Base-by-base conservation (phyloP, 1,140 invertebrate genomes). In the Aradophagus sp. region DNA sequence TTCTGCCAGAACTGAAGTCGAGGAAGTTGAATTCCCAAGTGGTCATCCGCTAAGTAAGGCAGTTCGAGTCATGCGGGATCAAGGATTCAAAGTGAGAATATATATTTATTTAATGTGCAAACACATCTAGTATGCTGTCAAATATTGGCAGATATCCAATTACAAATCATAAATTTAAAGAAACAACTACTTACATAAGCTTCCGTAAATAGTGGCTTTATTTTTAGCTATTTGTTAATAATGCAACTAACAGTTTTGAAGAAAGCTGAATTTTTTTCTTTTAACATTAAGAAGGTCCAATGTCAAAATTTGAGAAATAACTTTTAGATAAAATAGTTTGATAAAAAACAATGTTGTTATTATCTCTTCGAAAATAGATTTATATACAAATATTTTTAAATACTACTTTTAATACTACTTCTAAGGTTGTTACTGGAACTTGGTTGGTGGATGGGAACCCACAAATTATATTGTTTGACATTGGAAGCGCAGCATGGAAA, bases 361-460 rank as follows among this genome's bases (percentile, higher is more conserved):
- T n/a, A n/a, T n/a, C n/a, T n/a, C n/a, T n/a, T n/a, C n/a, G n/a
- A n/a, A n/a, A n/a, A n/a, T n/a, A n/a, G n/a, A n/a, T n/a, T n/a
- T n/a, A n/a, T n/a, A n/a, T n/a, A n/a, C n/a, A n/a, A n/a, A n/a
- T n/a, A n/a, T n/a, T n/a, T n/a, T n/a, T n/a, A n/a, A n/a, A n/a
- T n/a, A n/a, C n/a, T n/a, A n/a, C n/a, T n/a, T n/a, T n/a, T n/a
- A n/a, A n/a, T n/a, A n/a, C n/a, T n/a, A n/a, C n/a, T n/a, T n/a
- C 85, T 56, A 73, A 95, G 92, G 87, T 97, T 8, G 90, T 96
- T 77, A 97, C 94, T 61, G 98, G 98, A 14, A 92, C 97, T 16
- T 99, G 98, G 98, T 83, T 99, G 13, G 98, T 99, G 5, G 98
- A 99, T 83, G 98, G 98, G 12, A 99, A 98, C 87, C 98, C 98